A percentile compares a stretch with the other conserved stretches of the same genome.
Evolutionary conservation across 1,140 invertebrate species (phyloP).

Genomic region (Drosophila willistoni): DNA sequence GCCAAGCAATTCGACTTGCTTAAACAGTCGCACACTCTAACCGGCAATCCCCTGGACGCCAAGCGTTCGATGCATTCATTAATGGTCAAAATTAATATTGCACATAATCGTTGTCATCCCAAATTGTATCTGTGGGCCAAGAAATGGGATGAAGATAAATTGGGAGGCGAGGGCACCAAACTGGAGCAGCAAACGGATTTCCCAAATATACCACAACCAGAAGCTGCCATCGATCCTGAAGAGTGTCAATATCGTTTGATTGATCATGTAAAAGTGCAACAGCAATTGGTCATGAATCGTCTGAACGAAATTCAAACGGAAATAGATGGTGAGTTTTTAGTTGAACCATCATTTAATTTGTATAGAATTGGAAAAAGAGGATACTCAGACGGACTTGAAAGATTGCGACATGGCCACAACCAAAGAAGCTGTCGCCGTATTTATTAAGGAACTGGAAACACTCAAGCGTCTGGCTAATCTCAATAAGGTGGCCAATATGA

Average conservation of each 20-base stretch:
- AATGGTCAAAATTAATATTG: constrained; percentile 90
- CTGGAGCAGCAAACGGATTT: constrained; percentile 30
- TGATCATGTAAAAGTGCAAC: constrained; percentile 90
- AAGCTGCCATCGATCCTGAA: constrained; percentile 90
- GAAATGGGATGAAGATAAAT: constrained; percentile 87
- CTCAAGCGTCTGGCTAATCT: constrained; percentile 73
- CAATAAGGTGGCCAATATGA: constrained; percentile 68
- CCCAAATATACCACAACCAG: constrained; percentile 88
- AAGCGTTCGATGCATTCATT: constrained; percentile 89
- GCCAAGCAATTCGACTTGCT: constrained; percentile 84
- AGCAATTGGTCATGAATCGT: constrained; percentile 88
- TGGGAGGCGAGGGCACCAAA: constrained; percentile 46
- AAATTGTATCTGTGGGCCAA: constrained; percentile 94
- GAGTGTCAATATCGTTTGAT: constrained; percentile 91
- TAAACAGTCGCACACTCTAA: constrained; percentile 88
- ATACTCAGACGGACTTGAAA: constrained; percentile 65
- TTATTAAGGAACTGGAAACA: constrained; percentile 72
- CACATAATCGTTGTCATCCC: constrained; percentile 90
- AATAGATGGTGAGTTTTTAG: constrained; percentile 86
- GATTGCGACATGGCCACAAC: constrained; percentile 53
- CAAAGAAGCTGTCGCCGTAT: constrained; percentile 71
- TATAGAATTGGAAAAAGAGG: constrained; percentile 68
- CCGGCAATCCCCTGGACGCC: constrained; percentile 88
- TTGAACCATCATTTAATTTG: neutral
- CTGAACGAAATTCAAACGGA: constrained; percentile 91